phyloP scores from a whole-genome alignment of 1,140 invertebrate species.

The Camponotus pennsylvanicus region DNA sequence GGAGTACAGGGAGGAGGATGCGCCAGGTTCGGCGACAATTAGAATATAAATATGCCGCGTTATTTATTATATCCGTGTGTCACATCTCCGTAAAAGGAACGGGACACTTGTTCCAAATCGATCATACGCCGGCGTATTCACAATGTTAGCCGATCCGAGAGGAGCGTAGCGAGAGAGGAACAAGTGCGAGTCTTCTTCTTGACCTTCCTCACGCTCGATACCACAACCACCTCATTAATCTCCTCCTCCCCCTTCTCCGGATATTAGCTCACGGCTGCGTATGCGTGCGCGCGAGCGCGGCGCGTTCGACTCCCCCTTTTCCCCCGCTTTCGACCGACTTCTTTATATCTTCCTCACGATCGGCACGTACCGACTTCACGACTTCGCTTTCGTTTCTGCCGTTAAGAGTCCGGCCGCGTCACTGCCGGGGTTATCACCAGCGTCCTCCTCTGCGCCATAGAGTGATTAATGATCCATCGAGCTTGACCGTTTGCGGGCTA shows the following conservation, averaged over 20 bases:
- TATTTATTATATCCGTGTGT: constrained; percentile 51
- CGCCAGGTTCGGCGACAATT: constrained; percentile 78
- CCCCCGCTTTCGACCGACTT: constrained; percentile 56
- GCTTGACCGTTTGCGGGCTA: constrained; percentile 39
- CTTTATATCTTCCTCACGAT: constrained; percentile 64
- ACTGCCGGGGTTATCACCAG: constrained; percentile 51
- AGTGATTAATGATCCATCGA: constrained; percentile 50
- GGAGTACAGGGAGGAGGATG: constrained; percentile 55
- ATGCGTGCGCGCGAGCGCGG: constrained; percentile 35
- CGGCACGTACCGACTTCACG: constrained; percentile 59
- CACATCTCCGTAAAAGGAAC: constrained; percentile 53
- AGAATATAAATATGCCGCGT: constrained; percentile 72
- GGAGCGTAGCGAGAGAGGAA: constrained; percentile 57
- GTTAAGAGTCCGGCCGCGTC: constrained; percentile 56
- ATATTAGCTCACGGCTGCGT: constrained; percentile 56
- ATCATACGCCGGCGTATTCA: constrained; percentile 52
- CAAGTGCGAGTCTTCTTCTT: constrained; percentile 67
- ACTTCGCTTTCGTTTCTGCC: constrained; percentile 62
- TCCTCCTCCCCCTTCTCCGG: constrained; percentile 53
- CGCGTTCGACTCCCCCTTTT: constrained; percentile 42
- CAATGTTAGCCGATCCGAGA: constrained; percentile 56
- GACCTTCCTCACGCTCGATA: constrained; percentile 68
- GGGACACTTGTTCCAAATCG: constrained; percentile 61
- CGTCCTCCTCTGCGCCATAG: constrained; percentile 26
- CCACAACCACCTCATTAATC: constrained; percentile 64